These are phyloP conservation scores for Seira ritae DNA, from an alignment of 2,888 invertebrate genomes.

Conservation along the genomic window DNA sequence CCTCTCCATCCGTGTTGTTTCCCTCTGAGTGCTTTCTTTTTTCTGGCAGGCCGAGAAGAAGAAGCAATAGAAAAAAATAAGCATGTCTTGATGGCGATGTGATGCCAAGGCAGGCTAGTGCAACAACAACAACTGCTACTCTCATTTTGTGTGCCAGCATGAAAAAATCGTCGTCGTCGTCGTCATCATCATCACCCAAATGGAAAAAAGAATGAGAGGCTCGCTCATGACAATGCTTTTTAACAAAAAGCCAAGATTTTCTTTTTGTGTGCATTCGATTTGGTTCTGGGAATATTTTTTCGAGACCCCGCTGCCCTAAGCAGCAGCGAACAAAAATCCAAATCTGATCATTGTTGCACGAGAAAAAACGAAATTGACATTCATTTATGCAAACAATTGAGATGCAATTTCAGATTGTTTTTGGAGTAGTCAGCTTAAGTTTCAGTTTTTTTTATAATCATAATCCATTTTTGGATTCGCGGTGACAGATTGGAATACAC, in stretches of 20 bases:
- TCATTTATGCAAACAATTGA: no score
- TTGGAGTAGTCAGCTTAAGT: no score
- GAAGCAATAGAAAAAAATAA: slow-evolving; percentile 1
- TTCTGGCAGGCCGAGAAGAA: slow-evolving; percentile 12
- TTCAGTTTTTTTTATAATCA: no score
- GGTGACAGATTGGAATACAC: no score
- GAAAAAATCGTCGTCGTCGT: slow-evolving; percentile 4
- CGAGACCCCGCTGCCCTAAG: no score
- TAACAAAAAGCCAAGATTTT: slow-evolving; percentile 41
- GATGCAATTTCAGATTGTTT: no score
- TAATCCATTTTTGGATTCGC: no score
- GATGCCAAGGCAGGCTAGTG: neutral
- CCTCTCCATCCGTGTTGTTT: neutral
- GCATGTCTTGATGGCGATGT: neutral
- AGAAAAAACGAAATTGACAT: no score
- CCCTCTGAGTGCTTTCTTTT: slow-evolving; percentile 20
- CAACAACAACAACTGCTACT: slow-evolving; percentile 20
- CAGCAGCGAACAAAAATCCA: no score
- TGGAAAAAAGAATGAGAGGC: slow-evolving; percentile 19
- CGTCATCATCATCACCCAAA: neutral
- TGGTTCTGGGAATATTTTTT: no score
- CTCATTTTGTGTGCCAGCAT: neutral
- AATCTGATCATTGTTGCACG: no score
- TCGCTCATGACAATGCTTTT: slow-evolving; percentile 56
- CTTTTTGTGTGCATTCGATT: neutral